Base-by-base conservation (phyloP, 1,140 invertebrate genomes). In the Pseudobourletiella spinata region DNA sequence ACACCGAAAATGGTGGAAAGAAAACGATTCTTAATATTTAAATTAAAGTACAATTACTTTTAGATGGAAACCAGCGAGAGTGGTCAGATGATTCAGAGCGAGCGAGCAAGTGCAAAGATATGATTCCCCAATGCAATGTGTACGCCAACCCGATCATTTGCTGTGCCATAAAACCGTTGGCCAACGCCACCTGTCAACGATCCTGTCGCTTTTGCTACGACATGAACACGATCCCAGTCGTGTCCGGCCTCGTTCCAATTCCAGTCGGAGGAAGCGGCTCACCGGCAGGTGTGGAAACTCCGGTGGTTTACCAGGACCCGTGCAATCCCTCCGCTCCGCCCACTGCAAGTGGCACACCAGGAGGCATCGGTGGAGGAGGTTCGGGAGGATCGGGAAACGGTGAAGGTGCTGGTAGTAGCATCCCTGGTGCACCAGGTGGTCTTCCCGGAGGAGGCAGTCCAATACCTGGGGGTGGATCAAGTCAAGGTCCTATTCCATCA, bases 101-200 rank as follows among this genome's bases (percentile, higher is more conserved):
- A n/a, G 46, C 46, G 11, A 48, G 46, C 24, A 48, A 48, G 18
- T 48, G 46, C 24, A 48, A 48, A 22, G 46, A 48, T 48, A 22
- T 22, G 24, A 42, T 54, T 26, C n/a, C 16, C 3, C 35, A 35
- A 25, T 35, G 46, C 22, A 22, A 48, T 6, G 46, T 25, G 8
- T 8, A 15, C 8, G 46, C 46, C 6, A 48, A 48, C 50, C 56
- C 72, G 67, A 44, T 69, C 66, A 26, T 71, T 68, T 48, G 71
- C 65, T 3, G 71, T 56, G 32, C 70, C 69, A 1, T 63, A 68
- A 18, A 70, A 51, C 35, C 18, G 20, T 6, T 57, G 4, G 42
- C 22, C 22, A 42, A 48, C 25, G 46, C 18, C 18, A 18, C 46
- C 11, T 48, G 46, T 20, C 46, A 48, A 48, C 11, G 46, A 22